A percentile compares a stretch with the other conserved stretches of the same genome.
phyloP scores from a whole-genome alignment of 2,797 vertebrate species.

The Bovichtus diacanthus region DNA sequence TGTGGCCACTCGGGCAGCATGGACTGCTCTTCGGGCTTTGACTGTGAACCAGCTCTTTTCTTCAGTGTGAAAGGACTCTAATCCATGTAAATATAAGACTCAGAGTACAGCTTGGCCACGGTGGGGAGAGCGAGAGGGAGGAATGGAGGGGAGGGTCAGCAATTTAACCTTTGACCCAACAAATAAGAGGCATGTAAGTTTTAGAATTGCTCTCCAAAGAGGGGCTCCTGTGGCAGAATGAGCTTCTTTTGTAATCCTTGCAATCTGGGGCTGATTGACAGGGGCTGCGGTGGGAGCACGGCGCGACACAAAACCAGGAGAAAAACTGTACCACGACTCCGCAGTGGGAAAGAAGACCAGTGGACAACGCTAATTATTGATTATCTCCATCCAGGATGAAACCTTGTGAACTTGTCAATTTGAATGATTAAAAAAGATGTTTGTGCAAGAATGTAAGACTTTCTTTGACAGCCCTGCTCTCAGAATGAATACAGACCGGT shows the following conservation, averaged over 20 bases:
- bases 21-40: conserved; percentile 95
- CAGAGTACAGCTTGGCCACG: conserved; percentile 95
- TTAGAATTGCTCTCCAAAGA: conserved; percentile 99
- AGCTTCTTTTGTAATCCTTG: conserved; percentile 90
- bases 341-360: conserved; percentile 39
- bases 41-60: conserved; percentile 99
- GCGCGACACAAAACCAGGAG: conserved; percentile 55
- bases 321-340: conserved; percentile 36
- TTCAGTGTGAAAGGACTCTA: conserved; percentile 98
- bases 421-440: background rate
- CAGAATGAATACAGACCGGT: background rate
- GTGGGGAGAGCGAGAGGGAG: conserved; percentile 87
- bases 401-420: conserved; percentile 5
- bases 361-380: conserved; percentile 59
- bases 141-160: conserved; percentile 91
- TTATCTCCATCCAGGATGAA: conserved; percentile 32
- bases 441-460: background rate
- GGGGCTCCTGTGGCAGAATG: conserved; percentile 94
- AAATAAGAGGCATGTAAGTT: conserved; percentile 99
- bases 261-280: conserved; percentile 93
- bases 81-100: conserved; percentile 99
- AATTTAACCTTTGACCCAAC: conserved; percentile 99
- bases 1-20: conserved; percentile 98
- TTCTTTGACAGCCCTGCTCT: background rate
- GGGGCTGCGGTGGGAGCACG: conserved; percentile 78